Percentiles rank a stretch among this genome's conserved stretches.
phyloP scores from a whole-genome alignment of 2,797 vertebrate genomes.

The Chelonia mydas region DNA sequence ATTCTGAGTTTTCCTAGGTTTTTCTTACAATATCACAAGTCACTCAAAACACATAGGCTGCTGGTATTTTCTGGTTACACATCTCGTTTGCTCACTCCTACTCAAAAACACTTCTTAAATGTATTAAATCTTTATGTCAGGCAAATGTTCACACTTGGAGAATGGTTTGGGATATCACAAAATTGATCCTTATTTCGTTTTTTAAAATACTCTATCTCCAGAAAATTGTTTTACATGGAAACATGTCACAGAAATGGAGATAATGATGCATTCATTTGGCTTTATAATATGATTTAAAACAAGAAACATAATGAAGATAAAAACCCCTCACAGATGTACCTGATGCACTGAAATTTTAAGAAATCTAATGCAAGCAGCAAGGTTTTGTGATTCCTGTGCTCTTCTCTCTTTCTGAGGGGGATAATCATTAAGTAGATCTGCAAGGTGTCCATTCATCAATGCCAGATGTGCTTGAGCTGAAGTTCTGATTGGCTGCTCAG shows the following conservation, averaged over 20 bases:
- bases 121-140: not conserved
- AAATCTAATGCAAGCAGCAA: slow-evolving; percentile 65
- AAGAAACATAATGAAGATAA: slow-evolving; percentile 18
- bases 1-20: slow-evolving; percentile 29
- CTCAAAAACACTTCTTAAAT: not conserved
- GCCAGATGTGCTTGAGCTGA: slow-evolving; percentile 78
- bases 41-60: not conserved
- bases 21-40: slow-evolving; percentile 8
- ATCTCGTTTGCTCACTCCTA: not conserved
- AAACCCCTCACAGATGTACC: not conserved
- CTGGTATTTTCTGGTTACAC: not conserved
- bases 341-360: slow-evolving; percentile 64
- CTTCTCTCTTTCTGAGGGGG: slow-evolving; percentile 69
- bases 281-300: slow-evolving; percentile 22
- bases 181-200: not conserved
- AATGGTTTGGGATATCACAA: not conserved
- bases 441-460: slow-evolving; percentile 83
- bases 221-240: slow-evolving; percentile 3
- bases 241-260: not conserved
- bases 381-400: slow-evolving; percentile 59
- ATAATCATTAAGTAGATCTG: slow-evolving; percentile 76
- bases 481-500: slow-evolving; percentile 84
- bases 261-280: not conserved
- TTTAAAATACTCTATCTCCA: not conserved
- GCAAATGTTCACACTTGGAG: not conserved